Evolutionary conservation across 2,888 invertebrate species (phyloP).

Genomic region (Machimus atricapillus): DNA sequence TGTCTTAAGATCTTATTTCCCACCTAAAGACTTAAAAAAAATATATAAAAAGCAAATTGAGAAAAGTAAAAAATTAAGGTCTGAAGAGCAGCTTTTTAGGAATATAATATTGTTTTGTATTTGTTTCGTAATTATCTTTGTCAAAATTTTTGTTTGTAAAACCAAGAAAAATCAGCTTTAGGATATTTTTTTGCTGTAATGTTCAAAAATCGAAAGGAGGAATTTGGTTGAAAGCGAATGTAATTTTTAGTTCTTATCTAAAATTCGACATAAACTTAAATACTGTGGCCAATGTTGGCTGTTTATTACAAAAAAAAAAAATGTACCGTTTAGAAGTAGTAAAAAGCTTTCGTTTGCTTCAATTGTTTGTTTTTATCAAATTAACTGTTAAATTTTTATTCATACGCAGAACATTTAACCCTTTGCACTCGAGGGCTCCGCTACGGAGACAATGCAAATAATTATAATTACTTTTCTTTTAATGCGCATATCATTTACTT

Average conservation of each 20-base stretch:
- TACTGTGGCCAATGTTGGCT: not conserved
- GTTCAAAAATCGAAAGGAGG: not conserved
- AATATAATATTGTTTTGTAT: not conserved
- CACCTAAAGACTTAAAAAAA: slow-evolving; percentile 21
- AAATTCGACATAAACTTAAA: not conserved
- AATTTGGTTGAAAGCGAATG: not conserved
- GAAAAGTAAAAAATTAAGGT: not conserved
- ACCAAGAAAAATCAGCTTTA: not conserved
- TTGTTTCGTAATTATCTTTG: not conserved
- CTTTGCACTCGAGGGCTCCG: too few species aligned
- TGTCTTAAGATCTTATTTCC: slow-evolving; percentile 10
- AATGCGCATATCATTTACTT: too few species aligned
- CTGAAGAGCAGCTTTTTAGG: not conserved
- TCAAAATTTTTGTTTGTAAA: not conserved
- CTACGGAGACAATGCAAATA: too few species aligned
- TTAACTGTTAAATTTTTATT: not conserved
- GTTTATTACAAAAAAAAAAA: not conserved
- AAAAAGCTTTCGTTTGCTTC: not conserved
- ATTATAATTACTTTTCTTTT: too few species aligned
- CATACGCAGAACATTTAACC: not conserved
- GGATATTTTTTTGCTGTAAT: not conserved
- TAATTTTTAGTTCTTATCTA: not conserved
- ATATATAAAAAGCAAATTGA: not conserved
- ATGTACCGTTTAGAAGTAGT: not conserved
- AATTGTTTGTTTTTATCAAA: not conserved